phyloP scores from a whole-genome alignment of 2,797 vertebrate species.

The Arnoldichthys spilopterus region DNA sequence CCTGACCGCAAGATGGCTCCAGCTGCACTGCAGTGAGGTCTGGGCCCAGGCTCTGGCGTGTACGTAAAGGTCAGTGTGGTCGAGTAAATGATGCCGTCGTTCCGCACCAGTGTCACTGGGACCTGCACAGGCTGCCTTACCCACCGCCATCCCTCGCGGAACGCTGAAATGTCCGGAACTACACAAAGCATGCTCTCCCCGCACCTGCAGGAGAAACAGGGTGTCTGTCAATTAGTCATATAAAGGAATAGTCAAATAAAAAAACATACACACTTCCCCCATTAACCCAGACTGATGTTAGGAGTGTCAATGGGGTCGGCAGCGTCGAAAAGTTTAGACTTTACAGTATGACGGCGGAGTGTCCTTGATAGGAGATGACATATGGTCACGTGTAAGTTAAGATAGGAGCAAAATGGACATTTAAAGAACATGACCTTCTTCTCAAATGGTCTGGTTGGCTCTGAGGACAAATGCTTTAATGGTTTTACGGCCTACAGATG shows the following conservation, averaged over 20 bases:
- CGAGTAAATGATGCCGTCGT: slow-evolving; percentile 98
- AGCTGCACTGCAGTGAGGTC: slow-evolving; percentile 96
- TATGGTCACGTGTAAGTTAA: too few species aligned
- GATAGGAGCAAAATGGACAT: too few species aligned
- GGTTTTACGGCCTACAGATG: too few species aligned
- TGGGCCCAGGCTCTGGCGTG: slow-evolving; percentile 96
- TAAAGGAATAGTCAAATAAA: neutral
- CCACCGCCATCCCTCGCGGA: slow-evolving; percentile 99
- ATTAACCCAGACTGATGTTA: too few species aligned
- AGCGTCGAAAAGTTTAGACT: too few species aligned
- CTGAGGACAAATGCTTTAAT: too few species aligned
- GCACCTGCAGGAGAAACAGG: slow-evolving; percentile 77
- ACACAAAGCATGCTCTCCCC: slow-evolving; percentile 98
- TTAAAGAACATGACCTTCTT: too few species aligned
- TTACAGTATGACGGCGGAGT: too few species aligned
- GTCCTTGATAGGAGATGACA: too few species aligned
- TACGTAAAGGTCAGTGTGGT: slow-evolving; percentile 99
- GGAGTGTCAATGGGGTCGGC: too few species aligned
- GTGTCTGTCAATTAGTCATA: neutral
- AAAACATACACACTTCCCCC: neutral
- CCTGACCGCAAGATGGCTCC: slow-evolving; percentile 92
- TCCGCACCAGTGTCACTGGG: slow-evolving; percentile 97
- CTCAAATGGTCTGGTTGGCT: too few species aligned
- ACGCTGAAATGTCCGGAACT: slow-evolving; percentile 98
- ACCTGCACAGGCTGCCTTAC: slow-evolving; percentile 98